Evolutionary conservation across 1,140 invertebrate species (phyloP), one percentile per base, ranked within the genome.

Genomic region (Nylanderia fulva): DNA sequence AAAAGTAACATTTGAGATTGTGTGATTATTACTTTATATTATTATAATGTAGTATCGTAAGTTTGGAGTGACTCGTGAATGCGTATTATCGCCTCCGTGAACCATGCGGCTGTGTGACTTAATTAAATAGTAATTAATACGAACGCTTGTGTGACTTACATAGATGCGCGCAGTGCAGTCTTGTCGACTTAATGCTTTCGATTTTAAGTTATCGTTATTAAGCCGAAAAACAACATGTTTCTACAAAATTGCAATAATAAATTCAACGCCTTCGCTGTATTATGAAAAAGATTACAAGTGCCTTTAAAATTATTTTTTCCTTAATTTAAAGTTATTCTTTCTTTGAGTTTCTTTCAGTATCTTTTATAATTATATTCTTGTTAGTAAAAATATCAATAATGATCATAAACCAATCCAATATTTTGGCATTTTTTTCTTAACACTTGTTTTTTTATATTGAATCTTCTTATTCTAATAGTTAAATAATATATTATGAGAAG

Each of bases 61-160:
- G 66, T 21, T 82, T 42, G 33, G 72, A 84, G 74, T 77, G 58
- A 79, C 74, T 76, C 45, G 75, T 77, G 74, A 84, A 64, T 61
- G 24, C 75, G 84, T 87, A 42, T 71, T 61, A 84, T n/a, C 86
- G 84, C 76, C 86, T 82, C 86, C 84, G 79, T 84, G 74, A 90
- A 91, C 88, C 88, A 61, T 87, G 91, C 91, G 91, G 91, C 91
- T 92, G 91, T 92, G 91, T 86, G 88, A 92, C 91, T 92, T 91
- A 91, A 92, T 91, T 86, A 85, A 74, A 39, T 69, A 86, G 42
- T 79, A 24, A 72, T 82, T 82, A 71, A 45, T 54, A 52, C 77
- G 77, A 82, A 33, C 18, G 8, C 4, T 82, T 64, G 77, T n/a
- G n/a, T 7, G 18, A 76, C 15, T 48, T 48, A 13, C 7, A 0